These are phyloP conservation scores for Andricus grossulariae DNA, from an alignment of 1,140 invertebrate species.

Conservation along the genomic window DNA sequence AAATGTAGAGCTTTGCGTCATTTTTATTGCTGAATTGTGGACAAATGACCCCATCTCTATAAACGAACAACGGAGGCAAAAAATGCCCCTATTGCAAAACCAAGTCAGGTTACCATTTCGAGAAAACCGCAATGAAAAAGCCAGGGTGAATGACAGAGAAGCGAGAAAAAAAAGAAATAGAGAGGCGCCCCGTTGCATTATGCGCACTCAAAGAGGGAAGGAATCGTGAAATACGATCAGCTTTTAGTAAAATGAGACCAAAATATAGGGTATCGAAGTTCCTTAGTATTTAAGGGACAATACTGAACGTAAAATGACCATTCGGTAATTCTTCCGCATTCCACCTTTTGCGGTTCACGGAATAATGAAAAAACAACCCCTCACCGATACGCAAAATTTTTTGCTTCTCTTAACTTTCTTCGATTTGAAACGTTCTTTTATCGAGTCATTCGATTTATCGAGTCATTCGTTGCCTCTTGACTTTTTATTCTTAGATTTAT, in stretches of 20 bases:
- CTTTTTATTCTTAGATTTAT: no score
- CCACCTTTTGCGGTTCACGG: background rate
- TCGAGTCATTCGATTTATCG: background rate
- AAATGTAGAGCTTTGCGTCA: conserved; percentile 58
- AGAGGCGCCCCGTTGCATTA: conserved; percentile 57
- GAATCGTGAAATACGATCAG: conserved; percentile 71
- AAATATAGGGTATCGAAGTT: conserved; percentile 66
- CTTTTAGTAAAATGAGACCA: conserved; percentile 73
- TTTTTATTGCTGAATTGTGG: conserved; percentile 67
- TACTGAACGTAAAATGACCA: conserved; percentile 63
- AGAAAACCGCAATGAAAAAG: conserved; percentile 37
- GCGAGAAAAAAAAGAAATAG: conserved; percentile 20
- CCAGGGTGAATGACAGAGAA: conserved; percentile 21
- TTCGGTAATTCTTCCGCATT: conserved; percentile 42
- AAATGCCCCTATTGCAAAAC: conserved; percentile 42
- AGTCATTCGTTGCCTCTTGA: background rate
- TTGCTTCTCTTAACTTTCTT: conserved; percentile 2
- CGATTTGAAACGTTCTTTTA: background rate
- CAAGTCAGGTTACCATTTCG: conserved; percentile 56
- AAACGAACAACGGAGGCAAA: conserved; percentile 36
- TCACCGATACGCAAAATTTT: background rate
- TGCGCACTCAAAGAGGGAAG: conserved; percentile 56
- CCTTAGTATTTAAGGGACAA: conserved; percentile 39
- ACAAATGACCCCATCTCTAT: conserved; percentile 66
- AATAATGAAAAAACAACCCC: background rate